Evolutionary conservation across 1,140 invertebrate species (phyloP).

Genomic region (Bombus fervidus): DNA sequence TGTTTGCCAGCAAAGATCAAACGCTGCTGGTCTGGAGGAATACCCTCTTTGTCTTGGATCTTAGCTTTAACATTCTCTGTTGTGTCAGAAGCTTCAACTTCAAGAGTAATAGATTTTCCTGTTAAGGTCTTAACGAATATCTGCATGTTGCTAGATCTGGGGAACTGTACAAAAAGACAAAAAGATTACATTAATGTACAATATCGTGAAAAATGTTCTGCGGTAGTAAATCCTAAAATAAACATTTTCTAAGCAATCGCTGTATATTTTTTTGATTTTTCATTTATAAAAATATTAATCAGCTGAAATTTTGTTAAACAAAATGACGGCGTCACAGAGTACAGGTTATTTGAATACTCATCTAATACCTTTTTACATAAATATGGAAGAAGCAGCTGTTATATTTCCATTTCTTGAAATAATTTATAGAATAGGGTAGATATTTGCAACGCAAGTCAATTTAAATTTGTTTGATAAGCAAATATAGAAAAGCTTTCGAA

Average conservation of each 20-base stretch:
- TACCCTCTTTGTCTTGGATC: too few relatives aligned
- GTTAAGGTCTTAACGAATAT: neutral
- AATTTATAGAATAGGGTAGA: conserved; percentile 17
- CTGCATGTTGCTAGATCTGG: neutral
- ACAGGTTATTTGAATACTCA: neutral
- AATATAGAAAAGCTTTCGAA: neutral
- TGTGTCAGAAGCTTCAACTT: too few relatives aligned
- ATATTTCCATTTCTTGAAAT: conserved; percentile 8
- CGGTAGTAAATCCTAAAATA: too few relatives aligned
- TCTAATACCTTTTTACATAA: neutral
- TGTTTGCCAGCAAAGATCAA: too few relatives aligned
- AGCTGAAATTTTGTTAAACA: too few relatives aligned
- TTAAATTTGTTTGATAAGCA: neutral
- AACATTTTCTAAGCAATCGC: too few relatives aligned
- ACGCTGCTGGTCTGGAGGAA: too few relatives aligned
- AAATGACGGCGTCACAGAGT: neutral
- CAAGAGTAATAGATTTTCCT: neutral
- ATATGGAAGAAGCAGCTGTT: neutral
- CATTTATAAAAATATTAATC: too few relatives aligned
- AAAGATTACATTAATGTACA: too few relatives aligned
- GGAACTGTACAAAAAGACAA: neutral
- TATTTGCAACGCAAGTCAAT: neutral
- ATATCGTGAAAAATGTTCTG: too few relatives aligned
- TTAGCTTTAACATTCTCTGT: too few relatives aligned
- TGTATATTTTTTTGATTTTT: too few relatives aligned